Conservation (phyloP, 2,797 vertebrate genomes). For the Craterocephalus amniculus region DNA sequence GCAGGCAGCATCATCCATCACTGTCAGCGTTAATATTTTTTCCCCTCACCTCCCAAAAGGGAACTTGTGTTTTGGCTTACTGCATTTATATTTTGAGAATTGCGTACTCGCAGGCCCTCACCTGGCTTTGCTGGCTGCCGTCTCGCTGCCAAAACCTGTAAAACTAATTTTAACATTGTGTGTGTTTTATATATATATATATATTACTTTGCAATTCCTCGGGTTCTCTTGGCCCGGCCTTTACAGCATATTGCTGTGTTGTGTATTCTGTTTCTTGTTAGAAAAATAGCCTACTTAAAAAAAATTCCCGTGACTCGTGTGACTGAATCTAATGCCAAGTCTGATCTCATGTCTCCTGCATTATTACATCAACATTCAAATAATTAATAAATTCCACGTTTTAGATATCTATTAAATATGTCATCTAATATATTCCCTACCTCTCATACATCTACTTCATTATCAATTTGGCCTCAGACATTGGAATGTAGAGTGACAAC, state of each 20-base stretch:
- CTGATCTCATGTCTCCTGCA: background rate
- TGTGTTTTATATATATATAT: too few species aligned
- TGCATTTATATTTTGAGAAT: conserved; percentile 82
- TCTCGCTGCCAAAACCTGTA: conserved; percentile 79
- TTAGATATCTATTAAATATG: background rate
- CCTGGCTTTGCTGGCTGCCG: conserved; percentile 80
- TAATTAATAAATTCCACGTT: background rate
- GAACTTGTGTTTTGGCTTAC: conserved; percentile 82
- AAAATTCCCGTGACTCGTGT: background rate
- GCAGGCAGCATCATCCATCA: conserved; percentile 81
- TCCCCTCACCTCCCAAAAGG: conserved; percentile 76
- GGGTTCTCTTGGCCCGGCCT: conserved; percentile 21
- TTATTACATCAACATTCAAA: background rate
- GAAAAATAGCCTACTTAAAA: conserved; percentile 19
- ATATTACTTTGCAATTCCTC: conserved; percentile 24
- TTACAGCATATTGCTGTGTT: conserved; percentile 24
- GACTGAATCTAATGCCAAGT: background rate
- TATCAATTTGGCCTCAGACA: background rate
- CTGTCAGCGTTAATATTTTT: conserved; percentile 83
- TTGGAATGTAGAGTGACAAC: background rate
- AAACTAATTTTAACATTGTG: conserved; percentile 82
- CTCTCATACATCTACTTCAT: too few species aligned
- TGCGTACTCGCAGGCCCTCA: conserved; percentile 81
- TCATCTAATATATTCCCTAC: background rate
- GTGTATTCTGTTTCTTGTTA: conserved; percentile 17